These are phyloP conservation scores for Tachycineta bicolor DNA, from an alignment of 2,113 vertebrate species.

Conservation along the genomic window DNA sequence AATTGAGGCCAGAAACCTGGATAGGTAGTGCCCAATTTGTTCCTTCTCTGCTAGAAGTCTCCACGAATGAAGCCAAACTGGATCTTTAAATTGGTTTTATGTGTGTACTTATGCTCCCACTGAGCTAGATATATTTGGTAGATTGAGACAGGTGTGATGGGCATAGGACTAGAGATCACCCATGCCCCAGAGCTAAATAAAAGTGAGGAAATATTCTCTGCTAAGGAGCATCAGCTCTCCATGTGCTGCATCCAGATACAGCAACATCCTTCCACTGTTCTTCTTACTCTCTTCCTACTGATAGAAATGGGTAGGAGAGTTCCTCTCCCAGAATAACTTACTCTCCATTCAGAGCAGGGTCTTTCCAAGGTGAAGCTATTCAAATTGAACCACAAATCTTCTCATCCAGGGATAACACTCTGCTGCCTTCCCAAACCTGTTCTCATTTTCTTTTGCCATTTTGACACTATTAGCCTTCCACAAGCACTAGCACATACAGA, in stretches of 20 bases:
- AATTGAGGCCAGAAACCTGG: background rate
- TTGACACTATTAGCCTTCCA: constrained; percentile 26
- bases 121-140: background rate
- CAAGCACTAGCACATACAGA: background rate
- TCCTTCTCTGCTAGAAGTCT: background rate
- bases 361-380: background rate
- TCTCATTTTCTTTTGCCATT: background rate
- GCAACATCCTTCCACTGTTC: background rate
- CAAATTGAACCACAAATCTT: constrained; percentile 50
- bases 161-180: background rate
- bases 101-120: background rate
- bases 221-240: background rate
- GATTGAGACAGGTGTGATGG: background rate
- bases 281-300: background rate
- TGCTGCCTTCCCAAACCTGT: background rate
- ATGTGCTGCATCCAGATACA: background rate
- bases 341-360: background rate
- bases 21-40: background rate
- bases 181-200: background rate
- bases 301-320: background rate
- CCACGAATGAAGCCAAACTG: background rate
- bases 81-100: background rate
- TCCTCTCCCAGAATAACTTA: background rate
- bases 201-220: background rate
- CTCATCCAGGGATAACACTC: background rate